These are phyloP conservation scores for Vidua macroura DNA, from an alignment of 2,113 vertebrate genomes.

Conservation along the genomic window DNA sequence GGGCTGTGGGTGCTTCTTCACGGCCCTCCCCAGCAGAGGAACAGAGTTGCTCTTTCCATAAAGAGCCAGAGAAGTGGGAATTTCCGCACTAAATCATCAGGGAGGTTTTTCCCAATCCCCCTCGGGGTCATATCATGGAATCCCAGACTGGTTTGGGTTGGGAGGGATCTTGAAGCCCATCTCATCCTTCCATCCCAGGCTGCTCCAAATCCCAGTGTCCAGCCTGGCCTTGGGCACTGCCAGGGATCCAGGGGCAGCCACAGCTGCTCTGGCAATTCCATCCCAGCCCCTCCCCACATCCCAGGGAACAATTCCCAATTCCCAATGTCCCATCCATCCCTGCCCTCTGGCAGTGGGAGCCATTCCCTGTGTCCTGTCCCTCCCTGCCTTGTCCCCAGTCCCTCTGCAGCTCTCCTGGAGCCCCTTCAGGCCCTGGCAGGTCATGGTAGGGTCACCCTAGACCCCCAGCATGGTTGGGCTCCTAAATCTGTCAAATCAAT, in stretches of 20 bases:
- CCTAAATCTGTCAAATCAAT: not conserved
- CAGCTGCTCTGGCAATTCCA: not conserved
- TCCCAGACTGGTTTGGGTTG: not conserved
- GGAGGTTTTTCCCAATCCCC: not conserved
- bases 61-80: not conserved
- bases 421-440: not conserved
- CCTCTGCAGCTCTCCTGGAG: not conserved
- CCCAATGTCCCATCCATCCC: no score
- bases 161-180: not conserved
- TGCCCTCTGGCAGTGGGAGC: no score
- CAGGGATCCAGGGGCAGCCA: not conserved
- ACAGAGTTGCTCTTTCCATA: not conserved
- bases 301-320: not conserved
- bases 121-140: accelerated
- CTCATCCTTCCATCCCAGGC: not conserved
- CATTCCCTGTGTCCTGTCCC: not conserved
- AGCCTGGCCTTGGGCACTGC: not conserved
- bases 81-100: not conserved
- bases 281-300: accelerated
- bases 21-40: not conserved
- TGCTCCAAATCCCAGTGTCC: not conserved
- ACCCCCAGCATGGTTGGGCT: accelerated
- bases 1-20: accelerated
- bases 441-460: accelerated
- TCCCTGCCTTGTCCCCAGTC: not conserved